Percentiles rank a stretch among this genome's conserved stretches.
Evolutionary conservation across 2,797 vertebrate species (phyloP).

Genomic region (Eidolon dupreanum): DNA sequence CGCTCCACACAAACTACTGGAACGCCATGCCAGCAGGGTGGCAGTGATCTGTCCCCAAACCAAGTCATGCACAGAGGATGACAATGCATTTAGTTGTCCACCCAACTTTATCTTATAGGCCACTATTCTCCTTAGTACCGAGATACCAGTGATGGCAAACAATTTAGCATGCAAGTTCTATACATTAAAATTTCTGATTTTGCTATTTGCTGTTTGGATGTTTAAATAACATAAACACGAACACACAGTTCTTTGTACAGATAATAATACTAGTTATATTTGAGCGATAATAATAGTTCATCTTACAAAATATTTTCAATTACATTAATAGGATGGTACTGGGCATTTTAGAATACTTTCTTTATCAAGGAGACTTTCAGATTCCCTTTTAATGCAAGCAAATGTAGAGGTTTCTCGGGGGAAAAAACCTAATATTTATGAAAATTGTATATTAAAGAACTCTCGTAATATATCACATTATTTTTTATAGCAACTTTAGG

Average conservation of each 20-base stretch:
- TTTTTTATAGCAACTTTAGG: not conserved
- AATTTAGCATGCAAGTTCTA: not conserved
- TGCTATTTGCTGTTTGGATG: not conserved
- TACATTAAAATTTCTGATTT: not conserved
- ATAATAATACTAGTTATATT: not conserved
- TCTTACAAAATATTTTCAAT: not conserved
- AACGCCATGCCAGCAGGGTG: not conserved
- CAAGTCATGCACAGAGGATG: not conserved
- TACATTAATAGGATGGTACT: not conserved
- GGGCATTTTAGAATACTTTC: not conserved
- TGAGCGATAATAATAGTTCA: not conserved
- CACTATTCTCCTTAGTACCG: not conserved
- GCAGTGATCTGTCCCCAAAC: not conserved
- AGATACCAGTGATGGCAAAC: not conserved
- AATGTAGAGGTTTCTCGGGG: not conserved
- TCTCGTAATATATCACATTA: accelerated
- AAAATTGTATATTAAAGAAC: not conserved
- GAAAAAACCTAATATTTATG: not conserved
- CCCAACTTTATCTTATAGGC: not conserved
- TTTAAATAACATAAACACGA: slow-evolving; percentile 15
- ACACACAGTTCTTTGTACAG: not conserved
- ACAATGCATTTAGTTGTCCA: no score
- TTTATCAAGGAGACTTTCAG: not conserved
- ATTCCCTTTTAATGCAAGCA: not conserved
- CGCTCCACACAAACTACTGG: not conserved